A percentile compares a stretch with the other conserved stretches of the same genome.
phyloP scores from a whole-genome alignment of 2,888 invertebrate genomes.

The Drosophila leonis region DNA sequence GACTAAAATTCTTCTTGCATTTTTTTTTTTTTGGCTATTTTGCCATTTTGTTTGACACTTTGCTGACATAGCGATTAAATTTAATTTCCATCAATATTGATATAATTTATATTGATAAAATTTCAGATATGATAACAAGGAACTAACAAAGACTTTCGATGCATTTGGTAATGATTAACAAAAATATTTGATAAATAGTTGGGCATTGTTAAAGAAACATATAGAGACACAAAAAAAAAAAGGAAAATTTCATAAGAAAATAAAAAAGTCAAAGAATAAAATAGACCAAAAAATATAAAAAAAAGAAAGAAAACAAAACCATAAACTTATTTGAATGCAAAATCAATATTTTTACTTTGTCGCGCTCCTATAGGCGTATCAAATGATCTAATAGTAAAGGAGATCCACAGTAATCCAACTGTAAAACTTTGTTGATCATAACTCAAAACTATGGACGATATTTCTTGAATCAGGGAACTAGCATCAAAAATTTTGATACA shows the following conservation, averaged over 20 bases:
- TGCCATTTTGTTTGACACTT: conserved; percentile 52
- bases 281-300: conserved; percentile 15
- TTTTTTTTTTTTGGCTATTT: background rate
- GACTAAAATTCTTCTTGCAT: conserved; percentile 49
- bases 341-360: too few species aligned
- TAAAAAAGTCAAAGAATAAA: background rate
- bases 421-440: too few species aligned
- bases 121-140: conserved; percentile 46
- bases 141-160: conserved; percentile 3
- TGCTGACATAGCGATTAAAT: conserved; percentile 69
- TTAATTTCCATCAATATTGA: conserved; percentile 71
- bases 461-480: too few species aligned
- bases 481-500: too few species aligned
- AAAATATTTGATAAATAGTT: background rate
- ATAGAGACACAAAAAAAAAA: background rate
- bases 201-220: background rate
- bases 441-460: too few species aligned
- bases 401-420: too few species aligned
- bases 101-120: conserved; percentile 54
- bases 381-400: too few species aligned
- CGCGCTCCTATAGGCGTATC: too few species aligned
- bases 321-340: too few species aligned
- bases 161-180: conserved; percentile 19
- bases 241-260: background rate
- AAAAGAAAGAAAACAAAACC: background rate